phyloP scores from a whole-genome alignment of 1,140 invertebrate genomes.

The Drosophila athabasca region DNA sequence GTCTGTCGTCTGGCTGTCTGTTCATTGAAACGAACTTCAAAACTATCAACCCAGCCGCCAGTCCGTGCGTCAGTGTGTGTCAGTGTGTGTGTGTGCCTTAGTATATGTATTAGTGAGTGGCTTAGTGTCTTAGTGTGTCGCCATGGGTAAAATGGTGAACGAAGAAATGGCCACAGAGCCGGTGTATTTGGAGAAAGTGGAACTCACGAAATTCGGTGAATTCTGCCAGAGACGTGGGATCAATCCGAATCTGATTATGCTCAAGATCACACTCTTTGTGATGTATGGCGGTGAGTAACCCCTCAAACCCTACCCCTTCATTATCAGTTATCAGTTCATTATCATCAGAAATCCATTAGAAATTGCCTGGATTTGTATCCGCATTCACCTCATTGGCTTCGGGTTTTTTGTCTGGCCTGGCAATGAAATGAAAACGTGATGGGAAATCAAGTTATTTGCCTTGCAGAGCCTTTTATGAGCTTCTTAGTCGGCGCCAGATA shows the following conservation, averaged over 20 bases:
- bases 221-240: slow-evolving; percentile 84
- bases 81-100: slow-evolving; percentile 1
- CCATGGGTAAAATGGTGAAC: slow-evolving; percentile 72
- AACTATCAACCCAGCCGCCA: slow-evolving; percentile 48
- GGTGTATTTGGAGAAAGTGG: slow-evolving; percentile 60
- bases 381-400: too few relatives aligned
- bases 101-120: slow-evolving; percentile 9
- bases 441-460: slow-evolving; percentile 21
- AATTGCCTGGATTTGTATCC: slow-evolving; percentile 5
- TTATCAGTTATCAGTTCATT: not conserved
- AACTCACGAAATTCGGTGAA: slow-evolving; percentile 74
- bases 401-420: too few relatives aligned
- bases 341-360: slow-evolving; percentile 67
- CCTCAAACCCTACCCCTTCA: not conserved
- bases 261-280: slow-evolving; percentile 91
- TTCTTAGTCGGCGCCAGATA: slow-evolving; percentile 21
- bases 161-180: slow-evolving; percentile 75
- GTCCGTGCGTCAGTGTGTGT: slow-evolving; percentile 3
- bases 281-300: slow-evolving; percentile 89
- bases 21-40: slow-evolving; percentile 78
- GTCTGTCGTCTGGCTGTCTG: slow-evolving; percentile 6
- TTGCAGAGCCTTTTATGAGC: slow-evolving; percentile 21
- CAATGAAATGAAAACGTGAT: slow-evolving; percentile 13
- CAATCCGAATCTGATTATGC: slow-evolving; percentile 89
- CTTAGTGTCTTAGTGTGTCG: slow-evolving; percentile 7